phyloP scores from a whole-genome alignment of 2,888 invertebrate species.

The Phaedon cochleariae region DNA sequence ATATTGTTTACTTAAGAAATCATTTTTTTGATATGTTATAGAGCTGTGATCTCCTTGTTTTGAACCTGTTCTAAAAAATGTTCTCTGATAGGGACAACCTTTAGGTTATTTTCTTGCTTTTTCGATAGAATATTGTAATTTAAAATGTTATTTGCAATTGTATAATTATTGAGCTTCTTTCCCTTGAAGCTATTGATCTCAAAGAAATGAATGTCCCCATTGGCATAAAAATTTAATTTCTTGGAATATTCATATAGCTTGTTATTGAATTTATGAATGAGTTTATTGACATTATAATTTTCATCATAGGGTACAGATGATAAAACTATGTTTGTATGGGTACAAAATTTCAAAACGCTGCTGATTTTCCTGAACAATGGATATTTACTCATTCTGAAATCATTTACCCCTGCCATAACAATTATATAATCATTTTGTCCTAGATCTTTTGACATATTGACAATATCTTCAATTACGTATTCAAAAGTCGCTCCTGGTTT shows the following conservation, averaged over 20 bases:
- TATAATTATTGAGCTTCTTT: too few species aligned
- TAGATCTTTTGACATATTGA: neutral
- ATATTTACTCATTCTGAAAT: neutral
- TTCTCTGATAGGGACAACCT: neutral
- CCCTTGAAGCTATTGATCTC: too few species aligned
- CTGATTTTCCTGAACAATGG: neutral
- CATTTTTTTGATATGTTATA: slow-evolving; percentile 1
- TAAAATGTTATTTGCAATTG: too few species aligned
- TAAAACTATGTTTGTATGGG: neutral
- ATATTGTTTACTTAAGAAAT: slow-evolving; percentile 2
- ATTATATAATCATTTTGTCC: neutral
- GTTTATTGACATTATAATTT: neutral
- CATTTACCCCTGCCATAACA: neutral
- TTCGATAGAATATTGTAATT: too few species aligned
- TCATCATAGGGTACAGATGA: neutral
- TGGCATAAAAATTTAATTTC: too few species aligned
- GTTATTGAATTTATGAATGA: too few species aligned
- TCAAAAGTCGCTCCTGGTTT: neutral
- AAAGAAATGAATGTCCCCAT: too few species aligned
- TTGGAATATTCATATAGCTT: too few species aligned
- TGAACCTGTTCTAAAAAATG: slow-evolving; percentile 1
- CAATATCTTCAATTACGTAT: neutral
- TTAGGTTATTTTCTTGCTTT: neutral
- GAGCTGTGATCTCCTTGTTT: neutral
- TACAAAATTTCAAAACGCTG: neutral